A percentile compares a stretch with the other conserved stretches of the same genome.
Conservation (phyloP, 2,113 vertebrate species). For the Ornithorhynchus anatinus region DNA sequence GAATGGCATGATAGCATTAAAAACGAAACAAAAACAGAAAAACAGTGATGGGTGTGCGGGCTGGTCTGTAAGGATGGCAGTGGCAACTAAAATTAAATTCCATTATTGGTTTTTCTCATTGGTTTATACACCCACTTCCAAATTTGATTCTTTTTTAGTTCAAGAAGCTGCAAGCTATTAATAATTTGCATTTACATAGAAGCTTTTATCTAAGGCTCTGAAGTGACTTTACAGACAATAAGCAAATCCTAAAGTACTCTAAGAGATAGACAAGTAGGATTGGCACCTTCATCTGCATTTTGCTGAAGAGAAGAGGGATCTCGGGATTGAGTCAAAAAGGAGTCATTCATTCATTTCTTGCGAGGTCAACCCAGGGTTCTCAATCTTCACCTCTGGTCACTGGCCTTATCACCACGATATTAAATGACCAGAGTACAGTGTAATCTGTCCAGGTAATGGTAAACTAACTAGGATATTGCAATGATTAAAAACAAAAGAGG, state of each 20-base stretch:
- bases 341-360: too few relatives aligned
- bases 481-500: too few relatives aligned
- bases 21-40: neutral
- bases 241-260: conserved; percentile 13
- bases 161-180: neutral
- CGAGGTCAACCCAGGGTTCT: too few relatives aligned
- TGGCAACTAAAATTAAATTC: neutral
- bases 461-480: too few relatives aligned
- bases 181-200: conserved; percentile 46
- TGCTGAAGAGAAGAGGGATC: neutral
- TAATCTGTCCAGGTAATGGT: too few relatives aligned
- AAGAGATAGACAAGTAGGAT: conserved; percentile 27
- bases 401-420: too few relatives aligned
- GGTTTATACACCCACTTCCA: conserved; percentile 25
- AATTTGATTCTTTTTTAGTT: conserved; percentile 55
- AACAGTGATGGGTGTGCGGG: conserved; percentile 3
- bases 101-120: conserved; percentile 31
- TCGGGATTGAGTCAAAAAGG: neutral
- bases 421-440: too few relatives aligned
- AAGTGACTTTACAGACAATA: conserved; percentile 44
- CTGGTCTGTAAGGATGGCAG: neutral
- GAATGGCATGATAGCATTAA: neutral
- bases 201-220: conserved; percentile 25
- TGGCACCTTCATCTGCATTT: conserved; percentile 11
- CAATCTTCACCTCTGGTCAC: too few relatives aligned